Evolutionary conservation across 2,113 vertebrate genomes (phyloP), one percentile per base, ranked within the genome.

Genomic region (Tautogolabrus adspersus): DNA sequence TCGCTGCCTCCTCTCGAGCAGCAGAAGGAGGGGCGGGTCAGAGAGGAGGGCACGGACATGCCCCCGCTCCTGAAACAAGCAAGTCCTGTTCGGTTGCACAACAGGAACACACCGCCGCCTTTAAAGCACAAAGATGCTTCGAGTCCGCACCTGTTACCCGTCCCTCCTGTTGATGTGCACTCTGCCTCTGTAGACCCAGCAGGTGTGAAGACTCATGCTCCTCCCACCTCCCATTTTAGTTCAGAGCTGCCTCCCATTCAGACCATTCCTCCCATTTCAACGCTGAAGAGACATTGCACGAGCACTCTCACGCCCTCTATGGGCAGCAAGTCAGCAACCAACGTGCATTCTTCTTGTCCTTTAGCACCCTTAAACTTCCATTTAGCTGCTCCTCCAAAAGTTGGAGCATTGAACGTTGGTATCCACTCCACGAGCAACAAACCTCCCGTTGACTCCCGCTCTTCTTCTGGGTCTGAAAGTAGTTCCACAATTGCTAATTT

Each of bases 51-150:
- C 0, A 12, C 6, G 34, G 58, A 81, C 1, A 18, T 23, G 26
- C 81, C 81, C 0, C 79, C 80, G 0, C 75, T 79, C 16, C 69
- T 83, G 12, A 78, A 51, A 60, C 71, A 66, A 51, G 58, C 79
- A 8, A 75, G 83, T 47, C 90, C 86, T 0, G 66, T 71, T 0
- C 10, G 11, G 2, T 18, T 70, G 0, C 23, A 67, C 71, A 63
- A 54, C 60, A 72, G 84, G 3, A 85, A 84, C 75, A 79, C 85
- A 0, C 88, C 85, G 0, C 88, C 85, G 0, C 88, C 87, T 0
- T 22, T 90, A 9, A 88, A 80, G 58, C 85, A 89, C 79, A 87
- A 85, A 56, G 84, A 87, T 5, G 65, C 68, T 0, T 69, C 63
- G 10, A 75, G 81, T 44, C 76, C 76, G 1, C 70, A 5, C 9